Conservation (phyloP, 2,888 invertebrate species). For the Diarsia rubi region DNA sequence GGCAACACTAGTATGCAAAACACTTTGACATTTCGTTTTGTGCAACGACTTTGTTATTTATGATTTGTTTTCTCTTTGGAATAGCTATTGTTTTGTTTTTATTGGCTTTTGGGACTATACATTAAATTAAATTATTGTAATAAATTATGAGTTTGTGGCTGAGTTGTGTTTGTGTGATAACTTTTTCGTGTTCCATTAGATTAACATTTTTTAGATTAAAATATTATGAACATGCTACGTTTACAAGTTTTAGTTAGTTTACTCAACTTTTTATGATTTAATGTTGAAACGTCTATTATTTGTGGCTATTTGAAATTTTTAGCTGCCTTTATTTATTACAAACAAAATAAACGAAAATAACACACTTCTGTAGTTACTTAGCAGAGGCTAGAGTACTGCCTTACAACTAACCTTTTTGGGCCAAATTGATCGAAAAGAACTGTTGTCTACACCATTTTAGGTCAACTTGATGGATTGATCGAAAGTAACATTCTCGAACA, state of each 20-base stretch:
- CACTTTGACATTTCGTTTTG: conserved; percentile 49
- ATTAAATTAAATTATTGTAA: conserved; percentile 27
- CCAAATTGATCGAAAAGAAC: conserved; percentile 12
- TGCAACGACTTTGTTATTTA: conserved; percentile 50
- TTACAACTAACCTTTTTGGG: not conserved
- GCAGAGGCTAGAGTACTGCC: not conserved
- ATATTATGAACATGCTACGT: not conserved
- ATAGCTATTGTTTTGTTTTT: conserved; percentile 48
- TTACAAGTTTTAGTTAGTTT: not conserved
- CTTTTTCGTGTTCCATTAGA: not conserved
- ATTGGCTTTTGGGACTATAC: conserved; percentile 35
- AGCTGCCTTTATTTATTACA: not conserved
- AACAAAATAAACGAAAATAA: not conserved
- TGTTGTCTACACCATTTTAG: conserved; percentile 10
- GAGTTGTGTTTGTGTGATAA: conserved; percentile 27
- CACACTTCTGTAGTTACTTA: not conserved
- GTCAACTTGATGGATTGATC: conserved; percentile 41
- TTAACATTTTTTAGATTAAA: conserved; percentile 2
- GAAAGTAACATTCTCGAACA: conserved; percentile 16
- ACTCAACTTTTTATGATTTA: not conserved
- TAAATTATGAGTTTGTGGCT: conserved; percentile 30
- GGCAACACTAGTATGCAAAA: conserved; percentile 55
- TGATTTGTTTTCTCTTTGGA: conserved; percentile 42
- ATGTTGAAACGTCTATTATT: not conserved
- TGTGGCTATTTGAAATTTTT: not conserved